Evolutionary conservation across 2,888 invertebrate species (phyloP).

Genomic region (Punctoribates punctum): DNA sequence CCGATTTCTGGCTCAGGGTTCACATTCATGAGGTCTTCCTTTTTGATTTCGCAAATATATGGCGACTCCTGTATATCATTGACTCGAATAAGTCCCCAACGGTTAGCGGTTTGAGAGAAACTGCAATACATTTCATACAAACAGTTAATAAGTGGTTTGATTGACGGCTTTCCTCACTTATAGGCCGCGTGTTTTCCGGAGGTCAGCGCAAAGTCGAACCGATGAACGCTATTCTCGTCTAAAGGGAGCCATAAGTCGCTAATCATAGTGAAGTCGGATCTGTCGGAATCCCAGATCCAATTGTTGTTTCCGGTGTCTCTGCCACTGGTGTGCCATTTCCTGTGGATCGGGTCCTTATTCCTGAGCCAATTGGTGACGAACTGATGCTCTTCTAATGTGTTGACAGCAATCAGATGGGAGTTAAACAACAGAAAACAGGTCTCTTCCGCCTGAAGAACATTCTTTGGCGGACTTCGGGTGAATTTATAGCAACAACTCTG

Average conservation of each 20-base stretch:
- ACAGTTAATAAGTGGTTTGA: conserved; percentile 34
- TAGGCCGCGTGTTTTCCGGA: conserved; percentile 67
- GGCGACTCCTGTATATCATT: conserved; percentile 68
- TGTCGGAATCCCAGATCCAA: conserved; percentile 65
- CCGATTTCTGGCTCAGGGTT: conserved; percentile 53
- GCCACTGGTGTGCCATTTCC: conserved; percentile 78
- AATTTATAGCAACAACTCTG: conserved; percentile 82
- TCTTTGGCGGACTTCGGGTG: conserved; percentile 76
- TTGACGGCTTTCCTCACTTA: conserved; percentile 56
- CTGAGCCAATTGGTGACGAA: conserved; percentile 79
- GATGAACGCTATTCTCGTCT: conserved; percentile 2
- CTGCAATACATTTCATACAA: conserved; percentile 49
- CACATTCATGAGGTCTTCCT: conserved; percentile 65
- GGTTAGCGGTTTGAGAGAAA: conserved; percentile 59
- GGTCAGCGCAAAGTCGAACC: background rate
- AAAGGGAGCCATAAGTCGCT: conserved; percentile 71
- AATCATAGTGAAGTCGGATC: conserved; percentile 69
- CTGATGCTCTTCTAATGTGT: conserved; percentile 77
- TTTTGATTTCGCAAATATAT: conserved; percentile 83
- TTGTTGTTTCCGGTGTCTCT: conserved; percentile 49
- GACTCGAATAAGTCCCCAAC: conserved; percentile 80
- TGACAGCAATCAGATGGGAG: conserved; percentile 74
- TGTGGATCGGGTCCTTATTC: conserved; percentile 75
- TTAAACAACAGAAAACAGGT: conserved; percentile 66
- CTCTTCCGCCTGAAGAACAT: conserved; percentile 72